Conservation (phyloP, 2,113 vertebrate species). For the Bagarius yarrelli region DNA sequence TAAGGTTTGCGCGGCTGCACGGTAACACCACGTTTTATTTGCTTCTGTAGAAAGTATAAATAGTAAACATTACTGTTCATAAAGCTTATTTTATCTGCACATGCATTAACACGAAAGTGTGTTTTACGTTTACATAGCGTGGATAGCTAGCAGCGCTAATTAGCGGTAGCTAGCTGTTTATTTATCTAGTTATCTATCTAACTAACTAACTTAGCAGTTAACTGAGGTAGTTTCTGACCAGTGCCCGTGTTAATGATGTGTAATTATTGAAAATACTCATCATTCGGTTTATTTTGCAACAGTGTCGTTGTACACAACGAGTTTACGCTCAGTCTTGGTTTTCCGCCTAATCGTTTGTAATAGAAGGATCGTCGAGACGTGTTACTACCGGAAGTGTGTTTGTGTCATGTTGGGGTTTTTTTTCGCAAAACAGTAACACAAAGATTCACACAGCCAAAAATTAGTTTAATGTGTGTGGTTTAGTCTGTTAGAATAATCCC, state of each 20-base stretch:
- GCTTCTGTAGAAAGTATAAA: conserved; percentile 48
- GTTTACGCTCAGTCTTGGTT: not conserved
- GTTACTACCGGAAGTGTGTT: not conserved
- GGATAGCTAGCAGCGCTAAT: not conserved
- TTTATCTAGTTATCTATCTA: not conserved
- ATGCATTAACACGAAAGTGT: not conserved
- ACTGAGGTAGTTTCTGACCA: not conserved
- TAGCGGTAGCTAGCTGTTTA: not conserved
- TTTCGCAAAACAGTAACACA: not conserved
- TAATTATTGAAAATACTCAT: not conserved
- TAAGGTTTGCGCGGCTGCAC: not conserved
- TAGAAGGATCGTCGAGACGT: not conserved
- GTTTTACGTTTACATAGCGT: not conserved
- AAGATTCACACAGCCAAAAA: not conserved
- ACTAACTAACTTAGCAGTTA: too few relatives aligned
- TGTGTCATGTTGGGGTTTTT: not conserved
- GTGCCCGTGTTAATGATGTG: not conserved
- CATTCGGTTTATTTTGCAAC: not conserved
- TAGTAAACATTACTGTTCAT: conserved; percentile 45
- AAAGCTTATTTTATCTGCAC: too few relatives aligned
- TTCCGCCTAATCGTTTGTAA: not conserved
- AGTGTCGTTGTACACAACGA: too few relatives aligned
- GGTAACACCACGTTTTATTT: not conserved
- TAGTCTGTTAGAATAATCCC: not conserved
- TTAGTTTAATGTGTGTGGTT: not conserved